Base-by-base conservation (phyloP, 2,797 vertebrate species). In the Aldrovandia affinis region DNA sequence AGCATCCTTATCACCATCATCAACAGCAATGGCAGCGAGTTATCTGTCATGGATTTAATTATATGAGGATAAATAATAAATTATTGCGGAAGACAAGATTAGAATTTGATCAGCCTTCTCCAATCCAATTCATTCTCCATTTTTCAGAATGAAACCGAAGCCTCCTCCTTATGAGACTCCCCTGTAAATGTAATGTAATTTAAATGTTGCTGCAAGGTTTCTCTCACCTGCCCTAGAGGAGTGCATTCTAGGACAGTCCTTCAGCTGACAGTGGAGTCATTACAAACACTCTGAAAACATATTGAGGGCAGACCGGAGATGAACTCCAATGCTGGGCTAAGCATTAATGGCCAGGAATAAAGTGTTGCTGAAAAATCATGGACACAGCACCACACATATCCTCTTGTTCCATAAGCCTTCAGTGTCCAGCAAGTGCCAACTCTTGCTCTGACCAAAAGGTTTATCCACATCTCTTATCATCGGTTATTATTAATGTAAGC, bases 121-220 rank as follows among this genome's bases (percentile, higher is more conserved):
- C 39, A 52, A 12, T 25, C 22, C 22, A 42, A 39, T 39, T 6
- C 55, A 14, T 20, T 15, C 50, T 52, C 1, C 70, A 75, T 75
- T 22, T 10, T 9, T 20, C 20, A 22, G 22, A n/a, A 22, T 39
- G 33, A 70, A 39, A 36, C 65, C 15, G 30, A 36, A 36, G 42
- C 36, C 70, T n/a, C 39, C 42, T 44, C 70, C 70, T 25, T 75
- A 39, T 20, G 39, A 33, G 70, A 25, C 39, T 75, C 70, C 22
- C 22, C 68, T 75, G 22, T 44, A 75, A 20, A 20, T 28, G 14
- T 75, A 75, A 44, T 75, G 39, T 22, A 44, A 75, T 47, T 47
- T 75, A 25, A 75, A 75, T 75, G 70, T n/a, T 75, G 9, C 70
- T 44, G 42, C 42, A 44, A 75, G 70, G 8, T 75, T 75, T 42